Conservation (phyloP, 1,140 invertebrate species). For the Cyclargus thomasi region DNA sequence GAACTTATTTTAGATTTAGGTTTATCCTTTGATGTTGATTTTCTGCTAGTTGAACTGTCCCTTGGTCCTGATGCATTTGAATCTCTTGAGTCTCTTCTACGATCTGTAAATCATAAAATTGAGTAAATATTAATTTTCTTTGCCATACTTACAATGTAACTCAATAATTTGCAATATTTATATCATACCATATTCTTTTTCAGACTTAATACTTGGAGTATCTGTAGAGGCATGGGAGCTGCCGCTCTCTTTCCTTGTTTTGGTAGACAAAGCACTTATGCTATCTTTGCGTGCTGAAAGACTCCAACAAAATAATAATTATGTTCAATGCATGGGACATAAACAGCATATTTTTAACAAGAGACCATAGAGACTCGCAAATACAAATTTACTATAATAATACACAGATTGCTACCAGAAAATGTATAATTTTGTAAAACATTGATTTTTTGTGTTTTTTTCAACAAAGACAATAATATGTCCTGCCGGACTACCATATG, state of each 20-base stretch:
- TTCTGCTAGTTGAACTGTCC: slow-evolving; percentile 50
- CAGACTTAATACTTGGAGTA: slow-evolving; percentile 64
- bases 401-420: too few species aligned
- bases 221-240: slow-evolving; percentile 67
- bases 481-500: too few species aligned
- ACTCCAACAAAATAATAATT: slow-evolving; percentile 20
- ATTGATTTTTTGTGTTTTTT: too few species aligned
- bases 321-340: background rate
- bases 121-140: background rate
- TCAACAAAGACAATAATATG: too few species aligned
- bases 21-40: slow-evolving; percentile 55
- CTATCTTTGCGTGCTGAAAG: slow-evolving; percentile 53
- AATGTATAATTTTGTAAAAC: too few species aligned
- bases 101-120: slow-evolving; percentile 35
- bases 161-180: background rate
- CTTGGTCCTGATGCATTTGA: slow-evolving; percentile 64
- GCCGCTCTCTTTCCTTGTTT: slow-evolving; percentile 64
- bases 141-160: too few species aligned
- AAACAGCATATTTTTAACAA: slow-evolving; percentile 6
- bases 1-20: slow-evolving; percentile 48
- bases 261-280: slow-evolving; percentile 52
- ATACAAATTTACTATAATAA: too few species aligned
- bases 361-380: too few species aligned
- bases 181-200: slow-evolving; percentile 65
- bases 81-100: slow-evolving; percentile 60